A percentile compares a stretch with the other conserved stretches of the same genome.
These are phyloP conservation scores for Poeciliopsis turneri DNA, from an alignment of 2,797 vertebrate genomes.

Conservation along the genomic window DNA sequence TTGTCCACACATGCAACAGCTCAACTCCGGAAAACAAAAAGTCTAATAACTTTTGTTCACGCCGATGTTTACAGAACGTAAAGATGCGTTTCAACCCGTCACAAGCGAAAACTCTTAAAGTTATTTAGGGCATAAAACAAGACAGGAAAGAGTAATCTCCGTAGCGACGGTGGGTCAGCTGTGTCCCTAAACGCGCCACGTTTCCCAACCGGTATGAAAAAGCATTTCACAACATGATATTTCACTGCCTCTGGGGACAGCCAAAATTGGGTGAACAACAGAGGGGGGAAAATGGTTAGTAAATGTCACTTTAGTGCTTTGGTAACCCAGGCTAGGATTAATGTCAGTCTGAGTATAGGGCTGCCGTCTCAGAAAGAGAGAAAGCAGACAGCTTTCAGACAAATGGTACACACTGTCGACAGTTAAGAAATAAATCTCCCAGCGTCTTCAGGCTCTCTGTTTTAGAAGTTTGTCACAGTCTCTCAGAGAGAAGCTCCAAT, in stretches of 20 bases:
- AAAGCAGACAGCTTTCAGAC: conserved; percentile 12
- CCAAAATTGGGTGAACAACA: conserved; percentile 9
- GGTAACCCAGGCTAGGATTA: conserved; percentile 18
- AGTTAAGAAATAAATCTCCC: conserved; percentile 14
- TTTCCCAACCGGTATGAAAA: conserved; percentile 2
- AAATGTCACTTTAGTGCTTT: conserved; percentile 19
- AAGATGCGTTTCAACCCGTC: background rate
- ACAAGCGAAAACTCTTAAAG: background rate
- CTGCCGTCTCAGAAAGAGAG: conserved; percentile 18
- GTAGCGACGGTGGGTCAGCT: background rate
- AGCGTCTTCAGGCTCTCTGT: background rate
- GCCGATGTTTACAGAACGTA: background rate
- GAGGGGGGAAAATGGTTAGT: conserved; percentile 4
- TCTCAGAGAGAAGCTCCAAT: conserved; percentile 6
- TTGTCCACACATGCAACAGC: background rate
- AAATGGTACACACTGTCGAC: conserved; percentile 4
- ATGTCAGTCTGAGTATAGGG: conserved; percentile 18
- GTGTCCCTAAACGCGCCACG: background rate
- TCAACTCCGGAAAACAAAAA: background rate
- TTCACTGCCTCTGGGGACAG: conserved; percentile 6
- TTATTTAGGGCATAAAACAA: background rate
- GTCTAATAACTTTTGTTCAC: background rate
- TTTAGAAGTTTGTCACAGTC: conserved; percentile 11
- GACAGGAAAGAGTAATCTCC: background rate
- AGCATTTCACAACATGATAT: conserved; percentile 11